Percentiles rank a stretch among this genome's conserved stretches.
Conservation (phyloP, 2,888 invertebrate genomes). For the Colostygia pectinataria region DNA sequence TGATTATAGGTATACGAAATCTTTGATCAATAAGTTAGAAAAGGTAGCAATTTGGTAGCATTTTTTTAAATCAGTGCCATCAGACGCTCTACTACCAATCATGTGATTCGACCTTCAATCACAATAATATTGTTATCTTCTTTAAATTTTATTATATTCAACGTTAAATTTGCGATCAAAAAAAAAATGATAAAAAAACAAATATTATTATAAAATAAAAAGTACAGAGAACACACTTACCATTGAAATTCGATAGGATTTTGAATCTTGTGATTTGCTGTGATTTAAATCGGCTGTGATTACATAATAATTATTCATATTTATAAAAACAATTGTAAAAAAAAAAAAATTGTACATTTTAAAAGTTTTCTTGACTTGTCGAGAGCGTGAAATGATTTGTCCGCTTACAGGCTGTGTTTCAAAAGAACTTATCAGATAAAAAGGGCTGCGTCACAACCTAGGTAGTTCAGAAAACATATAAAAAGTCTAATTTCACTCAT, state of each 20-base stretch:
- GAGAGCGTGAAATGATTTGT: not conserved
- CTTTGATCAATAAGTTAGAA: too few species aligned
- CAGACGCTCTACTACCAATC: too few species aligned
- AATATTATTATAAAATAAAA: too few species aligned
- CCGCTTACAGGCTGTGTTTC: not conserved
- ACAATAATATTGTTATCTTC: not conserved
- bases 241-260: conserved; percentile 60
- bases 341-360: conserved; percentile 5
- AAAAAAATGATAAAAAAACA: conserved; percentile 1
- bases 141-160: not conserved
- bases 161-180: too few species aligned
- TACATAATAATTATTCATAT: not conserved
- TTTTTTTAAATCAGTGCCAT: too few species aligned
- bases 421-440: conserved; percentile 5
- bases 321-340: not conserved
- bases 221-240: too few species aligned
- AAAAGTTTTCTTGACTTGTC: not conserved
- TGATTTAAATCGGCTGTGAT: not conserved
- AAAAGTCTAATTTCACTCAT: not conserved
- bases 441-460: not conserved
- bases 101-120: too few species aligned
- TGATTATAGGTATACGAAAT: too few species aligned
- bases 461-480: conserved; percentile 3
- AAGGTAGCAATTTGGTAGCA: too few species aligned
- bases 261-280: conserved; percentile 21